Conservation (phyloP, 1,140 invertebrate genomes). For the Nephotettix cincticeps region DNA sequence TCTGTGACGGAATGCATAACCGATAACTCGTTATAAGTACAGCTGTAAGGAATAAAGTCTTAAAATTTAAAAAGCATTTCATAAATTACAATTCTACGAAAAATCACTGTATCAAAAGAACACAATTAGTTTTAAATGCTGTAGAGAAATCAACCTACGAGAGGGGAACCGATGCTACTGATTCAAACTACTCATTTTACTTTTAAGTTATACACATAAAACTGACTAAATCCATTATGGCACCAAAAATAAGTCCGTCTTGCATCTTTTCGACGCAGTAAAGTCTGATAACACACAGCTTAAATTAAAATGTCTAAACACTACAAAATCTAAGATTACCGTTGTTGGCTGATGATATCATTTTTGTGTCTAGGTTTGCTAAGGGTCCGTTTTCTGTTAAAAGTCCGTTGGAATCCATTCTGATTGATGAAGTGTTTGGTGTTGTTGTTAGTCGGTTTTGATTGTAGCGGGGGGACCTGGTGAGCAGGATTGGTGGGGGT, state of each 20-base stretch:
- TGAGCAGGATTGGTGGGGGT: neutral
- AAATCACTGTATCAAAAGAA: too few species aligned
- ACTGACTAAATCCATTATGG: neutral
- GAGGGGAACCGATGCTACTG: too few species aligned
- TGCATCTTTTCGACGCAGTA: neutral
- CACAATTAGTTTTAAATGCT: too few species aligned
- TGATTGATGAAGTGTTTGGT: constrained; percentile 28
- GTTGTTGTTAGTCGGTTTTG: constrained; percentile 20
- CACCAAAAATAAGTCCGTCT: neutral
- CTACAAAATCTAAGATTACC: constrained; percentile 4
- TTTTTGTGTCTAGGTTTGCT: constrained; percentile 19
- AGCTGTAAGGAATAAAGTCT: too few species aligned
- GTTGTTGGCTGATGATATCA: constrained; percentile 4
- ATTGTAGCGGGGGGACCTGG: neutral
- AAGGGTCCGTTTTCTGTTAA: constrained; percentile 30
- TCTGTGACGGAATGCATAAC: too few species aligned
- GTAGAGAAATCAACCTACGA: too few species aligned
- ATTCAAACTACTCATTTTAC: too few species aligned
- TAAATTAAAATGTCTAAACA: constrained; percentile 11
- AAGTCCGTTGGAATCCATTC: constrained; percentile 34
- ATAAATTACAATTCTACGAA: too few species aligned
- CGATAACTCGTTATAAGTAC: too few species aligned
- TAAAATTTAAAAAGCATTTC: too few species aligned
- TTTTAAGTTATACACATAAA: too few species aligned
- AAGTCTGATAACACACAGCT: neutral